These are phyloP conservation scores for Cryptocheilus praepositus DNA, from an alignment of 2,888 invertebrate species.

Conservation along the genomic window DNA sequence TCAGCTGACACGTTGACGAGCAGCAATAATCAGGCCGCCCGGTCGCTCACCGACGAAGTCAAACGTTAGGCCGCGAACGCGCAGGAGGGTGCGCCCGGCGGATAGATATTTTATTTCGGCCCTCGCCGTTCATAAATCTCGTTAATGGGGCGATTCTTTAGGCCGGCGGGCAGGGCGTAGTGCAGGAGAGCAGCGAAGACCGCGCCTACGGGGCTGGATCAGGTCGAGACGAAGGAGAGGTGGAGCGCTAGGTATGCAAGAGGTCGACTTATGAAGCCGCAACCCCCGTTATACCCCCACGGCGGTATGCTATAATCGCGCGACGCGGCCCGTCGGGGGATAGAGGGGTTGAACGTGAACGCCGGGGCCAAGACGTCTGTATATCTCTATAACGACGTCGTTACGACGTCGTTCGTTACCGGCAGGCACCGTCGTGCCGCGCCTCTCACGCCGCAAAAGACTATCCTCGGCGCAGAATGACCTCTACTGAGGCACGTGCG, in stretches of 20 bases:
- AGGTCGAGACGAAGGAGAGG: slow-evolving; percentile 13
- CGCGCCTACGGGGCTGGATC: slow-evolving; percentile 33
- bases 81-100: slow-evolving; percentile 4
- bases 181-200: slow-evolving; percentile 17
- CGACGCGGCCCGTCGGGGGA: neutral
- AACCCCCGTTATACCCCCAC: slow-evolving; percentile 64
- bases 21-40: no score
- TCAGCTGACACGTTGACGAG: no score
- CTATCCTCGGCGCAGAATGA: slow-evolving; percentile 37
- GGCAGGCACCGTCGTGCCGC: slow-evolving; percentile 29
- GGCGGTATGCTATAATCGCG: slow-evolving; percentile 69
- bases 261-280: slow-evolving; percentile 70
- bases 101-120: slow-evolving; percentile 61
- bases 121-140: slow-evolving; percentile 59
- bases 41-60: neutral
- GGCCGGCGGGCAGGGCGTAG: slow-evolving; percentile 43
- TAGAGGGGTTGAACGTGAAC: slow-evolving; percentile 57
- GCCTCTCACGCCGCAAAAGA: slow-evolving; percentile 26
- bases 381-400: slow-evolving; percentile 73
- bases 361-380: slow-evolving; percentile 66
- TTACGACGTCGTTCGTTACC: slow-evolving; percentile 61
- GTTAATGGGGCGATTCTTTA: slow-evolving; percentile 68
- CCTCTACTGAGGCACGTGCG: slow-evolving; percentile 42
- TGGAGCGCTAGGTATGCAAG: slow-evolving; percentile 43
- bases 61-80: neutral